Evolutionary conservation across 2,113 vertebrate species (phyloP).

Genomic region (Oriolus oriolus): DNA sequence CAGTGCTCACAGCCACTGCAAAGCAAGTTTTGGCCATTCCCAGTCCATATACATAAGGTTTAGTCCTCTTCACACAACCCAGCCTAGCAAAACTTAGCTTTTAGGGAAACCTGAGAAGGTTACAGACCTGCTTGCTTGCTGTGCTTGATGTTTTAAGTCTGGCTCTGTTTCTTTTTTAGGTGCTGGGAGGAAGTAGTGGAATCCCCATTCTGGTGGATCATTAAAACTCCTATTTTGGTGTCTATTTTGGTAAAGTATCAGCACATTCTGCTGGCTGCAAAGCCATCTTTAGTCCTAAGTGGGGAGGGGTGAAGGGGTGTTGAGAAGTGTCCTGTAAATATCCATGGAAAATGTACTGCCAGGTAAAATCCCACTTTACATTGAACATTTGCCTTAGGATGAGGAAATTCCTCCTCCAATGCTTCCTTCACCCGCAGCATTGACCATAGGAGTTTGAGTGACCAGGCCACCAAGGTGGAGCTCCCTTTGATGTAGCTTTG

Average conservation of each 20-base stretch:
- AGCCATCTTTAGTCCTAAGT: background rate
- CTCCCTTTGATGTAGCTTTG: background rate
- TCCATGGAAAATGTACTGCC: background rate
- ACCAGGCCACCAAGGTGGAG: background rate
- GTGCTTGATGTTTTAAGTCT: background rate
- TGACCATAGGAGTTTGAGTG: background rate
- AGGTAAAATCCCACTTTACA: background rate
- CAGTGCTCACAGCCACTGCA: background rate
- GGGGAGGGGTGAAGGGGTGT: background rate
- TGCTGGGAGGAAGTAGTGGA: constrained; percentile 91
- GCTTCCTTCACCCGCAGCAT: background rate
- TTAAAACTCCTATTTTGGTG: constrained; percentile 86
- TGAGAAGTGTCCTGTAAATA: background rate
- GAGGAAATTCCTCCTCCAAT: background rate
- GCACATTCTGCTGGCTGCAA: background rate
- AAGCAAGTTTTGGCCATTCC: background rate
- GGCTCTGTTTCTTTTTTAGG: constrained; percentile 70
- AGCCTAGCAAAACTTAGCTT: background rate
- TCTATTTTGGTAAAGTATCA: constrained; percentile 87
- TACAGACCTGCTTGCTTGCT: background rate
- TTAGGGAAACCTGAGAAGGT: background rate
- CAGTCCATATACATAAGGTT: background rate
- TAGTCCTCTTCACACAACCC: background rate
- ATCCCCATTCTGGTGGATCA: constrained; percentile 90
- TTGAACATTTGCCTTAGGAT: background rate